phyloP scores from a whole-genome alignment of 1,140 invertebrate species.

The Linepithema humile region DNA sequence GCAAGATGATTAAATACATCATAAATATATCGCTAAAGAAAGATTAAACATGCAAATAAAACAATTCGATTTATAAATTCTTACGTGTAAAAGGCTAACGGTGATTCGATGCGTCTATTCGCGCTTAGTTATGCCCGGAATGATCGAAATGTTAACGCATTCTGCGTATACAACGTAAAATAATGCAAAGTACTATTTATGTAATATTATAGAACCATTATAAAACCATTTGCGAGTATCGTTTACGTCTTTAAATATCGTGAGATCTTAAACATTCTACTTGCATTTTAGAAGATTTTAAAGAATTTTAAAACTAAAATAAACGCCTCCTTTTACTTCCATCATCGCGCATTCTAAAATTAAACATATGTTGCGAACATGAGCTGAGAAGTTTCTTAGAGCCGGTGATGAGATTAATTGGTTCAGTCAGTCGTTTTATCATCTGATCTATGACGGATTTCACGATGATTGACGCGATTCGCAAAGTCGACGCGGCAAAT shows the following conservation, averaged over 20 bases:
- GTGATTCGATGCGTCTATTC: slow-evolving; percentile 5
- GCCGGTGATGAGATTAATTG: slow-evolving; percentile 6
- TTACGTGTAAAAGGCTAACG: background rate
- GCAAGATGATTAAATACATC: background rate
- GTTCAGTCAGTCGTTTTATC: slow-evolving; percentile 20
- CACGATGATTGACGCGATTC: slow-evolving; percentile 37
- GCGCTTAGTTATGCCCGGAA: too few species aligned
- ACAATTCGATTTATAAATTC: slow-evolving; percentile 2
- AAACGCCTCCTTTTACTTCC: background rate
- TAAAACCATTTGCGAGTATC: too few species aligned
- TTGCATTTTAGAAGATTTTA: background rate
- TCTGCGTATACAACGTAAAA: background rate
- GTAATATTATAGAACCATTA: too few species aligned
- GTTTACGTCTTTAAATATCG: background rate
- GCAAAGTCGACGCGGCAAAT: slow-evolving; percentile 16
- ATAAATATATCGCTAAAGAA: too few species aligned
- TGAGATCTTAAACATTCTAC: background rate
- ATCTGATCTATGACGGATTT: slow-evolving; percentile 12
- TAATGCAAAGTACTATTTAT: background rate
- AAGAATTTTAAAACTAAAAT: background rate
- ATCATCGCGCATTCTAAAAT: background rate
- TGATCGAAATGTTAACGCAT: slow-evolving; percentile 14
- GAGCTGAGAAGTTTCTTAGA: background rate
- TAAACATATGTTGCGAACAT: background rate
- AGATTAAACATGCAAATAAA: background rate